These are phyloP conservation scores for Drosophila melanocephala DNA, from an alignment of 2,888 invertebrate genomes.

Conservation along the genomic window DNA sequence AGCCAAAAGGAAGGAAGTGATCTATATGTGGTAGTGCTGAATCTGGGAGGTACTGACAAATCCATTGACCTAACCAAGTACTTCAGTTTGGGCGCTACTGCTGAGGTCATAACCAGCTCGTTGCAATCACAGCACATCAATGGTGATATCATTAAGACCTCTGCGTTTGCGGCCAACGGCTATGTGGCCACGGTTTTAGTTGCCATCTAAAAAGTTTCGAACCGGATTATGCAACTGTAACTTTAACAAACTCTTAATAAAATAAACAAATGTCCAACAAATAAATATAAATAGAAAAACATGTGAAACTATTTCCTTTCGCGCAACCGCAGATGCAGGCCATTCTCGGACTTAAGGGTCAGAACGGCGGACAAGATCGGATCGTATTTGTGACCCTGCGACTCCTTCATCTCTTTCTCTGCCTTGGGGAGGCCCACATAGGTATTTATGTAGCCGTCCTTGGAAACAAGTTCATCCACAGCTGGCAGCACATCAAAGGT, in stretches of 20 bases:
- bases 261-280: background rate
- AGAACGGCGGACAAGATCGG: constrained; percentile 85
- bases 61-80: constrained; percentile 85
- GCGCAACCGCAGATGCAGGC: constrained; percentile 85
- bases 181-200: constrained; percentile 83
- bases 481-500: constrained; percentile 85
- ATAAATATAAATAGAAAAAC: background rate
- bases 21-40: constrained; percentile 86
- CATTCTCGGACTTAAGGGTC: constrained; percentile 86
- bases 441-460: constrained; percentile 70
- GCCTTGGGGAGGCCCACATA: constrained; percentile 54
- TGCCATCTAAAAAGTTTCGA: constrained; percentile 45
- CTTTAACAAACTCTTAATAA: background rate
- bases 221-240: background rate
- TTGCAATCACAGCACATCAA: constrained; percentile 82
- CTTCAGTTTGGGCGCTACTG: constrained; percentile 69
- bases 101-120: constrained; percentile 84
- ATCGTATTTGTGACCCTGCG: constrained; percentile 78
- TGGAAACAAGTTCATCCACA: constrained; percentile 72
- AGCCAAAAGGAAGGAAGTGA: constrained; percentile 79
- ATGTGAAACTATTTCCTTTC: constrained; percentile 63
- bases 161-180: constrained; percentile 68
- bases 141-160: constrained; percentile 78
- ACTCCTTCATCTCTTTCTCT: constrained; percentile 43
- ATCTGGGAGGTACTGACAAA: constrained; percentile 86